These are phyloP conservation scores for Nothobranchius furzeri DNA, from an alignment of 2,113 vertebrate species.

Conservation along the genomic window DNA sequence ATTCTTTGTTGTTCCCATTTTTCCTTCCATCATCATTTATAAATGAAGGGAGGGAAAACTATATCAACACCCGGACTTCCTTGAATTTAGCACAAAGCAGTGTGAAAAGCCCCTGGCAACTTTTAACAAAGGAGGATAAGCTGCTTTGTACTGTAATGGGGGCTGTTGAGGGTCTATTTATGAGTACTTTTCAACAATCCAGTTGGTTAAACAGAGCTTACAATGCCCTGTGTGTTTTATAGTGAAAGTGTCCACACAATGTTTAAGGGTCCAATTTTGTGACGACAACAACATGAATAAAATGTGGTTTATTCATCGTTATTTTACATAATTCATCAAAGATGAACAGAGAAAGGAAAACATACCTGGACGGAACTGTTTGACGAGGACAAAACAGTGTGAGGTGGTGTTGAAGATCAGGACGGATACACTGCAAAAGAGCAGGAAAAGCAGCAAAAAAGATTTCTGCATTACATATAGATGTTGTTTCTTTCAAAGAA, in stretches of 20 bases:
- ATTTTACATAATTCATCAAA: background rate
- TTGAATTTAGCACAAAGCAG: constrained; percentile 68
- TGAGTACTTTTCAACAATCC: constrained; percentile 52
- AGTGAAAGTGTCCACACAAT: constrained; percentile 41
- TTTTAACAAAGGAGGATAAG: constrained; percentile 59
- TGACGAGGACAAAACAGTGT: constrained; percentile 91
- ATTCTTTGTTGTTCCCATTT: constrained; percentile 33
- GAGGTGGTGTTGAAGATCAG: constrained; percentile 91
- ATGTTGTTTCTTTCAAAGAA: too few species aligned
- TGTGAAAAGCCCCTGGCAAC: constrained; percentile 58
- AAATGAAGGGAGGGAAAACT: constrained; percentile 43
- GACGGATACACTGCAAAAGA: constrained; percentile 83
- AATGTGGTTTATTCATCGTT: background rate
- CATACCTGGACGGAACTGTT: constrained; percentile 93
- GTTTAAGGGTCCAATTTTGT: constrained; percentile 21
- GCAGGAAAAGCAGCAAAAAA: background rate
- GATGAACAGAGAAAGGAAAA: background rate
- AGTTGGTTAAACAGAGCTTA: constrained; percentile 51
- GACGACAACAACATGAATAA: constrained; percentile 16
- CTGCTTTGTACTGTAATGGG: constrained; percentile 43
- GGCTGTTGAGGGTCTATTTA: constrained; percentile 54
- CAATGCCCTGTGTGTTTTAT: constrained; percentile 12
- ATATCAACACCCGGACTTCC: constrained; percentile 74
- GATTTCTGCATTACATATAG: background rate
- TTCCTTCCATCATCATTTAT: constrained; percentile 31